A percentile compares a stretch with the other conserved stretches of the same genome.
Evolutionary conservation across 2,888 invertebrate genomes (phyloP).

Genomic region (Syrista parreyssii): DNA sequence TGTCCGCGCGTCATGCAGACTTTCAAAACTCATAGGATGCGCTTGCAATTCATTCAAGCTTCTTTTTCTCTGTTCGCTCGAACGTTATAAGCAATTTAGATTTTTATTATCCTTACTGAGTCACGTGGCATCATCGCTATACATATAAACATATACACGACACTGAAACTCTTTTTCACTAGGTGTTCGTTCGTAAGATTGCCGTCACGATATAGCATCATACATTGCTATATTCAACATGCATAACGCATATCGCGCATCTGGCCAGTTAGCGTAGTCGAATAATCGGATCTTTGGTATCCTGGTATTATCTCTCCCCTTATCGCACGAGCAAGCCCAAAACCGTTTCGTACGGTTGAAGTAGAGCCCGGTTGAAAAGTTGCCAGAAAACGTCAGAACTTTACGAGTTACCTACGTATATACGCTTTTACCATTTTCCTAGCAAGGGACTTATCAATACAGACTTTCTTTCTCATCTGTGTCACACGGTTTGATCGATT

Average conservation of each 20-base stretch:
- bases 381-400: not conserved
- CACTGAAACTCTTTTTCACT: not conserved
- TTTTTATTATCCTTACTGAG: not conserved
- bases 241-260: slow-evolving; percentile 37
- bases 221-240: not conserved
- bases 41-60: not conserved
- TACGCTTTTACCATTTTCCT: not conserved
- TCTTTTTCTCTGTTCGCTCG: not conserved
- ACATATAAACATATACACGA: too few relatives aligned
- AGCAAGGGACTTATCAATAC: not conserved
- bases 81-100: not conserved
- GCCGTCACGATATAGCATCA: not conserved
- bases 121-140: not conserved
- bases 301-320: not conserved
- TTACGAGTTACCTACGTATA: too few relatives aligned
- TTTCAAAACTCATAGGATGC: not conserved
- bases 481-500: not conserved
- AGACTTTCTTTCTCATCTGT: not conserved
- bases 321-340: not conserved
- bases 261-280: slow-evolving; percentile 43
- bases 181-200: not conserved
- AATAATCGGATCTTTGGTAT: slow-evolving; percentile 37
- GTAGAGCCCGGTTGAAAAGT: not conserved
- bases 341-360: not conserved
- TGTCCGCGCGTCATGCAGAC: not conserved